Conservation (phyloP, 1,140 invertebrate species). For the Drosophila tristis region DNA sequence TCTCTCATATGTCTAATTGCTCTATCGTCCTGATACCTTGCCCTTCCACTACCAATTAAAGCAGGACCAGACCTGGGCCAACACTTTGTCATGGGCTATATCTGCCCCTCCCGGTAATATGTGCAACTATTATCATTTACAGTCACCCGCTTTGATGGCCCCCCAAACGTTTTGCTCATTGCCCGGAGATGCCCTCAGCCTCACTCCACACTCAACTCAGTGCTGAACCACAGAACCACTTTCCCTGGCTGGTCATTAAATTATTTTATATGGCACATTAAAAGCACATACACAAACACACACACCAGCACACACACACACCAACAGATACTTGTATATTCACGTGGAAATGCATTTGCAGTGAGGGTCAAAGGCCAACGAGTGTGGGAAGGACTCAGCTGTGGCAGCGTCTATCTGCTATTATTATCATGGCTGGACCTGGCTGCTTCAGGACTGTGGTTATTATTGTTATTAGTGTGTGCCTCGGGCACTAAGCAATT, state of each 20-base stretch:
- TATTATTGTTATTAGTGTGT: conserved; percentile 66
- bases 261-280: conserved; percentile 81
- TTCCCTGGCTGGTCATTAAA: conserved; percentile 60
- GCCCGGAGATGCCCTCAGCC: conserved; percentile 22
- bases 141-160: conserved; percentile 44
- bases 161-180: conserved; percentile 68
- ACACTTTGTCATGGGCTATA: conserved; percentile 42
- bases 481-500: conserved; percentile 69
- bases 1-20: background rate
- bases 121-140: conserved; percentile 60
- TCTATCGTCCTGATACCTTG: background rate
- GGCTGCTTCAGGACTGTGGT: conserved; percentile 21
- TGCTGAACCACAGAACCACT: no score
- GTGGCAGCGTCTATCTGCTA: conserved; percentile 52
- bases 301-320: conserved; percentile 8
- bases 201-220: no score
- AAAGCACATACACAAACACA: conserved; percentile 47
- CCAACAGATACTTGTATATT: conserved; percentile 13
- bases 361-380: conserved; percentile 35
- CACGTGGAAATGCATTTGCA: conserved; percentile 47
- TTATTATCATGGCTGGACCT: conserved; percentile 53
- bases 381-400: conserved; percentile 21
- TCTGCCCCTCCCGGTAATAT: conserved; percentile 40
- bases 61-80: conserved; percentile 8
- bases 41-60: conserved; percentile 31